Base-by-base conservation (phyloP, 2,888 invertebrate genomes). In the Apodemia duryi region DNA sequence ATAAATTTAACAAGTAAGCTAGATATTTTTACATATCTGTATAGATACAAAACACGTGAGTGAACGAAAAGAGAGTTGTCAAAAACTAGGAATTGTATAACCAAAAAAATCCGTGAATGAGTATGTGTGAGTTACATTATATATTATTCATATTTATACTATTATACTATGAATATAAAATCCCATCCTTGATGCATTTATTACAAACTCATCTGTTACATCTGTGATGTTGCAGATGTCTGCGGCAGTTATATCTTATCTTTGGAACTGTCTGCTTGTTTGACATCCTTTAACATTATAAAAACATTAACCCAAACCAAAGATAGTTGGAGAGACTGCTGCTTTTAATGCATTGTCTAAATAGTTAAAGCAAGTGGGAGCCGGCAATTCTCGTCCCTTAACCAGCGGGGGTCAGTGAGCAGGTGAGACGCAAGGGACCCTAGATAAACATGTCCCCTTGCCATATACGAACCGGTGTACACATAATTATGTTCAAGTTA, bases 361-460 rank as follows among this genome's bases (percentile, higher is more conserved):
- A 57, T 29, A 32, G 32, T 32, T 32, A 57, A 32, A 32, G 57
- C 57, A 57, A 57, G 32, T 57, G 57, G 57, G 57, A 57, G 57
- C 32, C 57, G 57, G 13, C 29, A 13, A 57, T 57, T 57, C 57
- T 57, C 57, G 57, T 32, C 57, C 57, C 57, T 57, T 57, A 57
- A 57, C 32, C 57, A 32, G 57, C 57, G 57, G 57, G 57, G 57
- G 57, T 57, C 57, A 57, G n/a, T 32, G 29, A 57, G 57, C 57
- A 57, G 57, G 57, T 57, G 57, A 32, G 11, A 57, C 57, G 13
- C 32, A 57, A 11, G 9, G 57, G 32, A 29, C 57, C 54, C 54
- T 57, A 57, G 29, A 57, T 57, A 57, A 57, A 13, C 13, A 46
- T 11, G 29, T 57, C 54, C 54, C 54, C 29, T 32, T 29, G 54